phyloP scores from a whole-genome alignment of 1,140 invertebrate species.

The Magallana angulata region DNA sequence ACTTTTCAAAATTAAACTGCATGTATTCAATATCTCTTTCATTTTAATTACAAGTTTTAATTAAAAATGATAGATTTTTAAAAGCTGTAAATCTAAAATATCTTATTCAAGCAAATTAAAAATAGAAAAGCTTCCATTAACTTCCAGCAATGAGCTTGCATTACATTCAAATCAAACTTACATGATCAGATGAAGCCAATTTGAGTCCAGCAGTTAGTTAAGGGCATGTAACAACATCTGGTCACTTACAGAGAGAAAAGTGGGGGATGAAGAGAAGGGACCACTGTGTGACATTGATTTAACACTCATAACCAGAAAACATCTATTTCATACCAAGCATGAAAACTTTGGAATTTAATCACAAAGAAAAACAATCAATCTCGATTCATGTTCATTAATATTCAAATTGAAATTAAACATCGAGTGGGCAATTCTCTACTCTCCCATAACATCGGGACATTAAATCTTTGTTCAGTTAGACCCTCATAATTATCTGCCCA shows the following conservation, averaged over 20 bases:
- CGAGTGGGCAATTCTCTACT: conserved; percentile 30
- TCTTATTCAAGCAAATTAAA: too few relatives aligned
- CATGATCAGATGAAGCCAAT: background rate
- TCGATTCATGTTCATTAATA: conserved; percentile 32
- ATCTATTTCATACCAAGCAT: conserved; percentile 29
- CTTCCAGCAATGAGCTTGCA: background rate
- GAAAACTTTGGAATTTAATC: conserved; percentile 34
- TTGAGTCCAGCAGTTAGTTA: background rate
- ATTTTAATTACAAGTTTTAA: too few relatives aligned
- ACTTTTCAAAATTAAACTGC: too few relatives aligned
- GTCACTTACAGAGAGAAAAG: background rate
- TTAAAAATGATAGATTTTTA: too few relatives aligned
- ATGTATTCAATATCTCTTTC: too few relatives aligned
- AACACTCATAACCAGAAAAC: conserved; percentile 12
- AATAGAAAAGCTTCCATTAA: too few relatives aligned
- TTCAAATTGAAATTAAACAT: conserved; percentile 37
- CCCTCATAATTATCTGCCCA: conserved; percentile 35
- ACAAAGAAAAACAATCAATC: conserved; percentile 36
- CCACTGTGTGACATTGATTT: background rate
- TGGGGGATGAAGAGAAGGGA: background rate
- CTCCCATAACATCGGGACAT: conserved; percentile 22
- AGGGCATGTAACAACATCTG: background rate
- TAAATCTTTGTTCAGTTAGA: conserved; percentile 29
- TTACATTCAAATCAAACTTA: background rate
- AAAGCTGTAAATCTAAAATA: too few relatives aligned